These are phyloP conservation scores for Mystacides longicornis DNA, from an alignment of 2,888 invertebrate genomes.

Conservation along the genomic window DNA sequence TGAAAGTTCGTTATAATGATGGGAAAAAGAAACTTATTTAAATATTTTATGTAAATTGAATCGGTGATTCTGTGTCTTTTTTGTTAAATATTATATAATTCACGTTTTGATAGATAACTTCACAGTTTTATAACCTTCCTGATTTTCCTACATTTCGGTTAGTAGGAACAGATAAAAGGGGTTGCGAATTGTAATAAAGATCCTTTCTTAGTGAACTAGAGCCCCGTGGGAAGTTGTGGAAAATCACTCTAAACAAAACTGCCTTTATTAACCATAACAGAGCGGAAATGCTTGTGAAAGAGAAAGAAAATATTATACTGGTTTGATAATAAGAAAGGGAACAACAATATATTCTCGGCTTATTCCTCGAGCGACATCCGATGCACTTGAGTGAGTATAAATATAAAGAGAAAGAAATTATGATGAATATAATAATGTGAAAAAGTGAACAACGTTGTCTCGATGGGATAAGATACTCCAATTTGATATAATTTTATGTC, in stretches of 20 bases:
- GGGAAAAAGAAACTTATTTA: no score
- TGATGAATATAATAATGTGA: background rate
- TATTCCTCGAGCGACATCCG: background rate
- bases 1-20: no score
- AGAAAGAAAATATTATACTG: background rate
- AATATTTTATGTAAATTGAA: no score
- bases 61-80: no score
- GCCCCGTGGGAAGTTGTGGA: background rate
- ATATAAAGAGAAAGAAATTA: background rate
- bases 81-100: no score
- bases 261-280: background rate
- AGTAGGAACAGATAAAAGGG: no score
- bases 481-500: no score
- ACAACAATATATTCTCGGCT: background rate
- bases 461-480: background rate
- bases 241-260: background rate
- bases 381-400: background rate
- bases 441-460: background rate
- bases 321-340: background rate
- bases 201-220: no score
- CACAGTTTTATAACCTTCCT: no score
- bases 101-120: no score
- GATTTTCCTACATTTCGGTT: no score
- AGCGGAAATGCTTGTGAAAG: background rate
- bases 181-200: no score